Evolutionary conservation across 2,113 vertebrate species (phyloP), one percentile per base, ranked within the genome.

Genomic region (Puffinus mauretanicus): DNA sequence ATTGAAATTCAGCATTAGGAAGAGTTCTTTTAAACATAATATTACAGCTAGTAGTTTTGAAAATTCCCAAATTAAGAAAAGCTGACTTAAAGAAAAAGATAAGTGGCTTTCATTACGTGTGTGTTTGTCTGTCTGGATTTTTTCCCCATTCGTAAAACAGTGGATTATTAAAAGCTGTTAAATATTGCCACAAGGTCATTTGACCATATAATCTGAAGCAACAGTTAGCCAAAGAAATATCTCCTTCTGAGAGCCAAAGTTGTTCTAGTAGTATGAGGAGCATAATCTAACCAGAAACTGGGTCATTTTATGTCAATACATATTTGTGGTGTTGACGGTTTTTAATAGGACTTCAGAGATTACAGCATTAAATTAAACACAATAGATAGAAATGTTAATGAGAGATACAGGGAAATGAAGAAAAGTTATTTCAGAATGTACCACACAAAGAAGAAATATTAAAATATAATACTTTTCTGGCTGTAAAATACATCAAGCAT

Each of bases 341-440:
- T 96, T 86, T 69, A 88, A 90, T 21, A 90, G 54, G 34, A 88
- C 58, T 82, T 90, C 81, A 82, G 66, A 93, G 87, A 83, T 85
- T 80, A 80, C n/a, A 82, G 71, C n/a, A 95, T 77, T 95, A 85
- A 90, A 93, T 69, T 82, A 86, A 96, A 69, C 54, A 88, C 64
- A 93, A 52, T 24, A 62, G 64, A 91, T 42, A 85, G 26, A 92
- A 93, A 94, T 73, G 26, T 76, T 95, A 92, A 94, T 94, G 64
- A 90, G 69, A 61, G 21, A 42, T 77, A 87, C 32, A 88, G 38
- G 7, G 42, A 92, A 95, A 93, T 49, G 40, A 93, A 66, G 17
- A 54, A 54, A 86, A 88, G 9, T 49, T 79, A 55, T 91, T 94
- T 91, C 71, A 88, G 58, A 93, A 83, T 38, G 36, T 70, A 66